Conservation (phyloP, 2,888 invertebrate genomes). For the Cepaea hortensis region DNA sequence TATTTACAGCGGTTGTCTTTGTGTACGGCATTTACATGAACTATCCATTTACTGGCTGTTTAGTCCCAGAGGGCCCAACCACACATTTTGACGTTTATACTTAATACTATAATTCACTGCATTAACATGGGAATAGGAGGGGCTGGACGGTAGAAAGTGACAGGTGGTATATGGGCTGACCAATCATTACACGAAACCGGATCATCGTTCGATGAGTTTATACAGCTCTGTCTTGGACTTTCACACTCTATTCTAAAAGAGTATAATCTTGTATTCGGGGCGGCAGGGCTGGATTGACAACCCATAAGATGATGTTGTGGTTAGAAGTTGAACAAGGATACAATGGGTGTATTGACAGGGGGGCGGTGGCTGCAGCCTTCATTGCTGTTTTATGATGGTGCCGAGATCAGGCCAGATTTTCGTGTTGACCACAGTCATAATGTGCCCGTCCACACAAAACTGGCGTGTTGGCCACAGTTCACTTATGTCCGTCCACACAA, state of each 20-base stretch:
- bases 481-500: too few relatives aligned
- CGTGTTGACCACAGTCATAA: too few relatives aligned
- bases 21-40: constrained; percentile 3
- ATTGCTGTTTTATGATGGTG: not conserved
- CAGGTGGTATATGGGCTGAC: constrained; percentile 27
- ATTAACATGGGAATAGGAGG: not conserved
- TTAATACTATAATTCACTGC: not conserved
- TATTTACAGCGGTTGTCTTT: not conserved
- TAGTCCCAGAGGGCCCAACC: not conserved
- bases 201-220: constrained; percentile 17
- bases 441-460: too few relatives aligned
- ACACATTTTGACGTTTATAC: not conserved
- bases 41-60: not conserved
- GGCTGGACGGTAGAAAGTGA: constrained; percentile 21
- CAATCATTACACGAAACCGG: constrained; percentile 36
- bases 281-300: constrained; percentile 2
- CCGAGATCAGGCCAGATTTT: not conserved
- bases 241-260: not conserved
- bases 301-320: constrained; percentile 12
- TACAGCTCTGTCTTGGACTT: constrained; percentile 6
- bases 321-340: not conserved
- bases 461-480: too few relatives aligned
- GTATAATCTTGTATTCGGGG: not conserved
- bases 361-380: not conserved
- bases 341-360: not conserved